Conservation (phyloP, 2,113 vertebrate genomes). For the Dermatemys mawii region DNA sequence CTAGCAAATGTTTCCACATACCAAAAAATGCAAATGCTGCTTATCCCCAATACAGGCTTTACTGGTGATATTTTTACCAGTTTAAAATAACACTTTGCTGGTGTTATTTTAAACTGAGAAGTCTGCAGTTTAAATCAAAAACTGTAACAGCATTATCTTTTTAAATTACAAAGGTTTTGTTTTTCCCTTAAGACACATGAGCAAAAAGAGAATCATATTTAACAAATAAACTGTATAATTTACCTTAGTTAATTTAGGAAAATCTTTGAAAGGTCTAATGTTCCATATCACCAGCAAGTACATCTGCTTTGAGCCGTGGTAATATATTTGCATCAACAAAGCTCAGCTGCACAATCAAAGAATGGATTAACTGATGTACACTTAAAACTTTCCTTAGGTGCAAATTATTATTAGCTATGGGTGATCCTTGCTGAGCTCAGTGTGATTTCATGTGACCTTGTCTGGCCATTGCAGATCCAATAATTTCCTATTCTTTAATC, state of each 20-base stretch:
- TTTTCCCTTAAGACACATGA: not conserved
- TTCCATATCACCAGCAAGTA: not conserved
- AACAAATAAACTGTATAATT: slow-evolving; percentile 28
- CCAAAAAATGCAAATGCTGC: not conserved
- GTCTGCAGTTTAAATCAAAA: not conserved
- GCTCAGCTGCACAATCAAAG: not conserved
- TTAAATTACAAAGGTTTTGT: not conserved
- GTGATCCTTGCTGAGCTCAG: not conserved
- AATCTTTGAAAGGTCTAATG: not conserved
- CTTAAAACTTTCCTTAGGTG: not conserved
- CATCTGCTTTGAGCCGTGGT: not conserved
- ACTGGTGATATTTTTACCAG: accelerated
- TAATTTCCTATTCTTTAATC: slow-evolving; percentile 12
- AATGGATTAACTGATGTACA: not conserved
- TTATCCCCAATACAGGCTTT: not conserved
- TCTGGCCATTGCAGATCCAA: not conserved
- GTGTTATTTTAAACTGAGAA: not conserved
- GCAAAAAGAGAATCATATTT: slow-evolving; percentile 4
- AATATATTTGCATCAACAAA: slow-evolving; percentile 5
- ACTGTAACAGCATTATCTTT: not conserved
- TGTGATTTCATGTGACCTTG: not conserved
- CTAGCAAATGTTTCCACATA: not conserved
- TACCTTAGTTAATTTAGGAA: slow-evolving; percentile 11
- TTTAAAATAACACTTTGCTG: too few species aligned
- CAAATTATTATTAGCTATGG: not conserved